Conservation (phyloP, 2,888 invertebrate species). For the Pristionchus mayeri region DNA sequence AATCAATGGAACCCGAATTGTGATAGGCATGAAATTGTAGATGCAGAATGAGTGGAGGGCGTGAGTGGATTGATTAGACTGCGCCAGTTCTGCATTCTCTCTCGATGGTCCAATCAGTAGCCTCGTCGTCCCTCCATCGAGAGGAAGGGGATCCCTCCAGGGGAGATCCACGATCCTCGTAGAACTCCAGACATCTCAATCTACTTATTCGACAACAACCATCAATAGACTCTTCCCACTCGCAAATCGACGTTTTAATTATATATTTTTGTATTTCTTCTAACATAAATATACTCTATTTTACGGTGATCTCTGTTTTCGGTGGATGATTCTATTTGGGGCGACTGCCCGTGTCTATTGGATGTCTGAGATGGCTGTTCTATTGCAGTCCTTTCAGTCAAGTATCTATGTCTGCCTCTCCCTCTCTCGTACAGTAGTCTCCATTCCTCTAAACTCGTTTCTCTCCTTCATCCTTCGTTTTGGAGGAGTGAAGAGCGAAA, state of each 20-base stretch:
- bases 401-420: too few relatives aligned
- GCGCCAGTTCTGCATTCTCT: slow-evolving; percentile 1
- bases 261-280: neutral
- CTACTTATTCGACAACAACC: slow-evolving; percentile 18
- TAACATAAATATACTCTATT: neutral
- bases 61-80: neutral
- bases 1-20: neutral
- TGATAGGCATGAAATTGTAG: neutral
- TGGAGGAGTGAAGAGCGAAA: neutral
- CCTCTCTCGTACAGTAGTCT: neutral
- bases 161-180: slow-evolving; percentile 52
- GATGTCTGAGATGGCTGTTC: neutral
- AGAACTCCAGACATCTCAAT: slow-evolving; percentile 65
- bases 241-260: neutral
- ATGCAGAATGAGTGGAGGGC: neutral
- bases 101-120: slow-evolving; percentile 18
- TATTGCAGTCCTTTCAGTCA: too few relatives aligned
- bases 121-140: neutral
- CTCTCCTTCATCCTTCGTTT: neutral
- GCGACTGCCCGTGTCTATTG: neutral
- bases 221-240: neutral
- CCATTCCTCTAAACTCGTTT: slow-evolving; percentile 3
- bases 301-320: too few relatives aligned
- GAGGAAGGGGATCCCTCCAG: neutral
- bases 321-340: too few relatives aligned